Evolutionary conservation across 1,140 invertebrate genomes (phyloP), one percentile per base, ranked within the genome.

Genomic region (Adelges cooleyi): DNA sequence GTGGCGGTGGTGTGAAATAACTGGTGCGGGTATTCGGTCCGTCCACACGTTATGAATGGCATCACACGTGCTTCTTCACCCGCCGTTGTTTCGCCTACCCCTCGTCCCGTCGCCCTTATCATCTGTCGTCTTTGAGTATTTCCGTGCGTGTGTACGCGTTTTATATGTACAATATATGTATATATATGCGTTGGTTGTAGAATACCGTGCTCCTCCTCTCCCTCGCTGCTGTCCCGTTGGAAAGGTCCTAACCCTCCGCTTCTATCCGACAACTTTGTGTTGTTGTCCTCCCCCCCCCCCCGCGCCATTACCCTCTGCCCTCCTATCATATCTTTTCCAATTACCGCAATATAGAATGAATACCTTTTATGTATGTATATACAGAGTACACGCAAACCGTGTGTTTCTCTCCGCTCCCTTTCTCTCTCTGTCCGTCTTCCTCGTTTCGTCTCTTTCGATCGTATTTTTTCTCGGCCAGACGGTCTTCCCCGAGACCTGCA

Each of bases 321-420:
- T 49, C 20, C 36, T 22, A 51, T 65, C 46, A 48, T 66, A 23
- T 66, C 38, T 38, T 67, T 46, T 25, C 59, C 38, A 49, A 65
- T 62, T 62, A 62, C 56, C 56, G 56, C 56, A 62, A 62, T 62
- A 29, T 62, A 48, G 56, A 20, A 48, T 40, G 42, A 62, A 59
- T 48, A 48, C 42, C 56, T 33, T 62, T 62, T 62, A 46, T 59
- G 54, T 46, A 40, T 44, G 18, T 46, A 46, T 46, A 42, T 44
- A 59, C 15, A 53, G 15, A 53, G 46, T 48, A 3, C 20, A 51
- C 25, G n/a, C n/a, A n/a, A n/a, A 29, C 29, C 22, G 48, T 33
- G 23, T 38, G 33, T 67, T 48, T 25, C 27, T 46, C 65, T 44
- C 53, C 54, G 50, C 36, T 59, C 15, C 27, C 53, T 67, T 44